Evolutionary conservation across 2,113 vertebrate species (phyloP).

Genomic region (Sapajus apella): DNA sequence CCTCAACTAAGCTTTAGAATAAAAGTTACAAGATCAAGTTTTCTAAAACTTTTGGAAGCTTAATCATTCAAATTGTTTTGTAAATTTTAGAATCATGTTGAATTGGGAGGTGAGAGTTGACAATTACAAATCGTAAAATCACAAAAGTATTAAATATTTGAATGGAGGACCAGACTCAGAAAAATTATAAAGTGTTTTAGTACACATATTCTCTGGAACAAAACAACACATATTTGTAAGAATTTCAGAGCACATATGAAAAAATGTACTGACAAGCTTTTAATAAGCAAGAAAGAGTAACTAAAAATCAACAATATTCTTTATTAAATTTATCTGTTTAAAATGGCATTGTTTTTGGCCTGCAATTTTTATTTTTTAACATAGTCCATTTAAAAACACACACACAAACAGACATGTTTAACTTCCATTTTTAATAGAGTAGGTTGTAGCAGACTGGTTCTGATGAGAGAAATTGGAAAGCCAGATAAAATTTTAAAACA

Average conservation of each 20-base stretch:
- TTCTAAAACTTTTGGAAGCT: neutral
- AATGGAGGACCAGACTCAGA: neutral
- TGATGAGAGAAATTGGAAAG: neutral
- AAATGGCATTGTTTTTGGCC: neutral
- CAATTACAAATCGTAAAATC: slow-evolving; percentile 16
- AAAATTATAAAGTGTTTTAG: slow-evolving; percentile 1
- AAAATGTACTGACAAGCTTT: neutral
- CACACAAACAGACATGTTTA: neutral
- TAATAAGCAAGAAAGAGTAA: slow-evolving; percentile 18
- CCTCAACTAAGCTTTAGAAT: too few species aligned
- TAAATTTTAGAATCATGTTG: neutral
- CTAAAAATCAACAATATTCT: neutral
- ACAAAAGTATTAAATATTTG: neutral
- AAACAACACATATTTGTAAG: neutral
- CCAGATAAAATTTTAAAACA: slow-evolving; percentile 13
- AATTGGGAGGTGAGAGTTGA: neutral
- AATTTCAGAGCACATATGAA: slow-evolving; percentile 4
- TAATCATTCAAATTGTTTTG: neutral
- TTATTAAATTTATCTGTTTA: neutral
- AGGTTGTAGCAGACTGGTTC: neutral
- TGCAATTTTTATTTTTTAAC: neutral
- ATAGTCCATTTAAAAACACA: neutral
- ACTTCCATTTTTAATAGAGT: neutral
- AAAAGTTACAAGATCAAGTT: neutral
- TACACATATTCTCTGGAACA: neutral